Conservation (phyloP, 2,113 vertebrate species). For the Chiloscyllium plagiosum region DNA sequence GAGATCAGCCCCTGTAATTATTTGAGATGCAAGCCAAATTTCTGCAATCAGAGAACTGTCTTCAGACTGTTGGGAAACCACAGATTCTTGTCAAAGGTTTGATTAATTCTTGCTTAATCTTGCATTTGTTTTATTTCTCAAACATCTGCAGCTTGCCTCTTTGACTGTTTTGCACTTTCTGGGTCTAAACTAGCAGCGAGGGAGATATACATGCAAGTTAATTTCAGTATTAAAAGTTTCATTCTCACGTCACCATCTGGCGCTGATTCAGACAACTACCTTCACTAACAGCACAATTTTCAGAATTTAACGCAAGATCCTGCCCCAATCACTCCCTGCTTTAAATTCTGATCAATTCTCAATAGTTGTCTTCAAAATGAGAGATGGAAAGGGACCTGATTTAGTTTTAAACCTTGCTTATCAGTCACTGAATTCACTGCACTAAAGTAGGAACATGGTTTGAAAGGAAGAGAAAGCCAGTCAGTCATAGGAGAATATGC, state of each 20-base stretch:
- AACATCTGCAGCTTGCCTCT: not conserved
- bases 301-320: not conserved
- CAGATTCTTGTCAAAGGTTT: not conserved
- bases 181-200: not conserved
- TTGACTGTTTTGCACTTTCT: not conserved
- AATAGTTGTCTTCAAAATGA: not conserved
- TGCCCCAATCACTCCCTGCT: not conserved
- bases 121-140: not conserved
- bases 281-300: not conserved
- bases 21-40: not conserved
- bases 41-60: not conserved
- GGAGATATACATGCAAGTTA: not conserved
- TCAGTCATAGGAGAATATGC: not conserved
- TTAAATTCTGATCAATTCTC: not conserved
- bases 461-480: not conserved
- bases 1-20: not conserved
- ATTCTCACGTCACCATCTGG: not conserved
- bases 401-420: not conserved
- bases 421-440: not conserved
- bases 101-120: not conserved
- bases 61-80: not conserved
- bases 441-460: not conserved
- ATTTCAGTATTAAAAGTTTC: not conserved
- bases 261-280: not conserved
- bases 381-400: not conserved